Percentiles rank a stretch among this genome's conserved stretches.
phyloP scores from a whole-genome alignment of 2,113 vertebrate genomes.

The Geothlypis trichas region DNA sequence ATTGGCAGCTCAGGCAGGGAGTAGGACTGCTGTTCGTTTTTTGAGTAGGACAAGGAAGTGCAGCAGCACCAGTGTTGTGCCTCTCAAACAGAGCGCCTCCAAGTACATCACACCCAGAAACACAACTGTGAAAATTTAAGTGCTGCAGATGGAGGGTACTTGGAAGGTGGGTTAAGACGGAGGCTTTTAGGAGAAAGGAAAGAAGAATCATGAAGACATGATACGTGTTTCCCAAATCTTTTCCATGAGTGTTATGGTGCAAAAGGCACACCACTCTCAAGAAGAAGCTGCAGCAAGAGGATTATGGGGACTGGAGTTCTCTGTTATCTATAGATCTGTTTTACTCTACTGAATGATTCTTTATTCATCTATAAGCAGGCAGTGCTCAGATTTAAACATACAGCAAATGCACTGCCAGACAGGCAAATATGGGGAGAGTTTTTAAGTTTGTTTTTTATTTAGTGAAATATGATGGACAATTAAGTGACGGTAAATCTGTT shows the following conservation, averaged over 20 bases:
- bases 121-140: not conserved
- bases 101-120: not conserved
- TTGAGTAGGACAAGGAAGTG: not conserved
- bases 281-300: not conserved
- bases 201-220: not conserved
- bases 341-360: not conserved
- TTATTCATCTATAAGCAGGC: not conserved
- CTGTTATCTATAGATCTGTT: not conserved
- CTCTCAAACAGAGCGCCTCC: not conserved
- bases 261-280: not conserved
- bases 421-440: not conserved
- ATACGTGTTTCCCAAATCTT: not conserved
- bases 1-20: not conserved
- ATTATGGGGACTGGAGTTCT: not conserved
- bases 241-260: not conserved
- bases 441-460: not conserved
- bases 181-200: not conserved
- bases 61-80: not conserved
- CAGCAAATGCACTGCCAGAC: not conserved
- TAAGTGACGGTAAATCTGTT: not conserved
- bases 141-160: not conserved
- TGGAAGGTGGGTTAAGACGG: not conserved
- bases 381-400: not conserved
- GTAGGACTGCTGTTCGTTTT: not conserved
- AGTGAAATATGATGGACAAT: not conserved